Percentiles rank a stretch among this genome's conserved stretches.
Evolutionary conservation across 2,797 vertebrate species (phyloP).

Genomic region (Glyptemys insculpta): DNA sequence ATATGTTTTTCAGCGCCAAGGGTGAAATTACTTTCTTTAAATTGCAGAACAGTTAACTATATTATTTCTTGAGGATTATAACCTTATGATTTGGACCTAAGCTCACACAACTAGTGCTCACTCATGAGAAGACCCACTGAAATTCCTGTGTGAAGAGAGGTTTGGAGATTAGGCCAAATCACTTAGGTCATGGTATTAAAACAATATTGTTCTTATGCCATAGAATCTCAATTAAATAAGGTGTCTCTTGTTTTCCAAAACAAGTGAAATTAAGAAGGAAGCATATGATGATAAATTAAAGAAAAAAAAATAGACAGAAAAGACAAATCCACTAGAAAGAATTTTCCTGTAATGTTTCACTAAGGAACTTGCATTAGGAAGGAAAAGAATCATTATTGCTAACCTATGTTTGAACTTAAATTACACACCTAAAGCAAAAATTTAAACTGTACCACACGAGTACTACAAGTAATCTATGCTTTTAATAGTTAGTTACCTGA

Average conservation of each 20-base stretch:
- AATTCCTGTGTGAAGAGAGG: not conserved
- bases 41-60: not conserved
- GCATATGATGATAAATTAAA: conserved; percentile 38
- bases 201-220: conserved; percentile 39
- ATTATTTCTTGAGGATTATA: not conserved
- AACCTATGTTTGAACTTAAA: conserved; percentile 80
- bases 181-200: conserved; percentile 27
- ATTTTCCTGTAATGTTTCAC: conserved; percentile 63
- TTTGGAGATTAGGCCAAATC: conserved; percentile 21
- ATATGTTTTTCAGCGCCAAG: not conserved
- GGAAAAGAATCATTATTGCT: conserved; percentile 77
- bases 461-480: conserved; percentile 79
- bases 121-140: not conserved
- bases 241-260: conserved; percentile 42
- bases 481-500: conserved; percentile 79
- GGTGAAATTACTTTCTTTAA: not conserved
- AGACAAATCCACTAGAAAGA: conserved; percentile 28
- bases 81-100: not conserved
- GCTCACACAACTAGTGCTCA: accelerated
- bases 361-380: conserved; percentile 76
- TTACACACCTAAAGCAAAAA: conserved; percentile 77
- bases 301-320: conserved; percentile 44
- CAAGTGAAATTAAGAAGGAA: conserved; percentile 56
- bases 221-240: conserved; percentile 55
- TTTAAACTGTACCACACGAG: conserved; percentile 74